Base-by-base conservation (phyloP, 2,797 vertebrate genomes). In the Pampus argenteus region DNA sequence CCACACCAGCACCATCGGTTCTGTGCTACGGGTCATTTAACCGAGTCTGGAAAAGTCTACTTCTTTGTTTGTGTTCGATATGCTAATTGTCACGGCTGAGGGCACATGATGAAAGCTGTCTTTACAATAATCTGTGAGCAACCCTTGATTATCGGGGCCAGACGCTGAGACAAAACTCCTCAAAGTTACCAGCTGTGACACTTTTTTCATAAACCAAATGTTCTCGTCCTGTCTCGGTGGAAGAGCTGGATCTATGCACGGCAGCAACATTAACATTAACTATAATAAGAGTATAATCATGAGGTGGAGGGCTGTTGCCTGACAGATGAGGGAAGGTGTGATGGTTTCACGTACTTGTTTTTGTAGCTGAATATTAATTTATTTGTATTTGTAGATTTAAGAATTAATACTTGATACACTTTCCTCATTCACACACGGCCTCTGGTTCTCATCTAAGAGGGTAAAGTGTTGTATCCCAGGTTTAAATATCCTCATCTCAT, bases 1-100 rank as follows among this genome's bases (percentile, higher is more conserved):
- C 29, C 57, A 25, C 23, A 45, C 15, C 23, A 20, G 42, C 34
- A 69, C 26, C 0, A 1, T 4, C 36, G 20, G 36, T 40, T 62
- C 63, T 50, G 6, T 6, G 66, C 54, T 10, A 60, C 5, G 65
- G 74, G 45, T 69, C 86, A 88, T 88, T 88, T 66, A 68, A 50
- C 64, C 0, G 8, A 66, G 29, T 29, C 72, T 75, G 78, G 74
- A 76, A 80, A 69, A 23, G 54, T 75, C 18, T 23, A 0, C 13
- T 1, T 4, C 31, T 57, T 31, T 84, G 77, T 78, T 84, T 83
- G 58, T 48, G 47, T 76, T 79, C 0, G 61, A 78, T 56, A 72
- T 64, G 79, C 60, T 62, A 72, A 76, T 68, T n/a, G 40, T 44
- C 44, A 66, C 47, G 23, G 58, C 74, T 67, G 54, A 76, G 44